Conservation (phyloP, 2,797 vertebrate species). For the Rallus crepitans region DNA sequence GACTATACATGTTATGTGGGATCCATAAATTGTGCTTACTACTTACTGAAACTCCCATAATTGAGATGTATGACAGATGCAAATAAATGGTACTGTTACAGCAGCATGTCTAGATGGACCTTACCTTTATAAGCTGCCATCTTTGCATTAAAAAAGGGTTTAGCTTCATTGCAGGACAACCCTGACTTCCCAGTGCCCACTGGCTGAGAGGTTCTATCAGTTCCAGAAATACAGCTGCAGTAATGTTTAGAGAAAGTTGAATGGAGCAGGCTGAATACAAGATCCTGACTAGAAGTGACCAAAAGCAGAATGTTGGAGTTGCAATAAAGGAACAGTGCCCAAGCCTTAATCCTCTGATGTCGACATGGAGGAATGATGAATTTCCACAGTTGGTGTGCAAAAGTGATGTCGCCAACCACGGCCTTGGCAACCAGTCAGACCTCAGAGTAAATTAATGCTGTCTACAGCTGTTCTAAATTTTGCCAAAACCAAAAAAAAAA, state of each 20-base stretch:
- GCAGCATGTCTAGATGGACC: not conserved
- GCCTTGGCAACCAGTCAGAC: conserved; percentile 47
- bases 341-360: conserved; percentile 28
- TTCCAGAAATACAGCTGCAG: not conserved
- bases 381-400: conserved; percentile 50
- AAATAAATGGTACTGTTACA: not conserved
- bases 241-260: not conserved
- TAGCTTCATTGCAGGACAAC: not conserved
- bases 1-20: not conserved
- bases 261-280: not conserved
- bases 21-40: not conserved
- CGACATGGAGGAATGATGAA: conserved; percentile 14
- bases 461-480: conserved; percentile 63
- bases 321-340: not conserved
- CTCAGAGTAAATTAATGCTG: conserved; percentile 44
- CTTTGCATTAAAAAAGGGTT: not conserved
- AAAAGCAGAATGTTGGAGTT: not conserved
- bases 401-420: not conserved
- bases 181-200: not conserved
- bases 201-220: not conserved
- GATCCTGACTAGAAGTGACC: not conserved
- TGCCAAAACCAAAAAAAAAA: not conserved
- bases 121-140: not conserved
- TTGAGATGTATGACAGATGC: not conserved
- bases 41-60: not conserved